Evolutionary conservation across 2,888 invertebrate species (phyloP).

Genomic region (Vannuccia rotundouncinata): DNA sequence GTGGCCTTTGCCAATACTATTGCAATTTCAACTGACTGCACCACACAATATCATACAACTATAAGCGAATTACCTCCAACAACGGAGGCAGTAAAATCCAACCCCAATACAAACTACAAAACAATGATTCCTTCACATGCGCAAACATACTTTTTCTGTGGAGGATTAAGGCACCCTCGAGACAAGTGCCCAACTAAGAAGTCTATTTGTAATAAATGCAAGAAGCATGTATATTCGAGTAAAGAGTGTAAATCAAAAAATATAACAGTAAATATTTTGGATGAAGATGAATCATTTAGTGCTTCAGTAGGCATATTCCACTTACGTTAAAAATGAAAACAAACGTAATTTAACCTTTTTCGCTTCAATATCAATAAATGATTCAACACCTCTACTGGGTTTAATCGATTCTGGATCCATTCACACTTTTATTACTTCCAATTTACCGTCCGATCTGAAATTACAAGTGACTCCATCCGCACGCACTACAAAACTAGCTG

Average conservation of each 20-base stretch:
- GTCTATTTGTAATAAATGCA: conserved; percentile 10
- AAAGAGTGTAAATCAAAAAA: background rate
- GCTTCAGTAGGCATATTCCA: background rate
- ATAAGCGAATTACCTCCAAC: background rate
- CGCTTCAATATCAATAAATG: background rate
- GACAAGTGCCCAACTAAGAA: background rate
- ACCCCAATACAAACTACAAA: background rate
- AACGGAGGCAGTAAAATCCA: background rate
- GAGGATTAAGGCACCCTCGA: conserved; percentile 12
- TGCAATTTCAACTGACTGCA: background rate
- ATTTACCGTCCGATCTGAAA: background rate
- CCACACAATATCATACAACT: background rate
- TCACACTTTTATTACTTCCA: background rate
- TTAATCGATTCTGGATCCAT: background rate
- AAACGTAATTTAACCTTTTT: background rate
- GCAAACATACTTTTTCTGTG: background rate
- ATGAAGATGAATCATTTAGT: background rate
- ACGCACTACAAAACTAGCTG: background rate
- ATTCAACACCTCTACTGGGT: background rate
- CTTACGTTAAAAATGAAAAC: background rate
- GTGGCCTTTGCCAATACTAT: background rate
- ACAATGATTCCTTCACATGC: background rate
- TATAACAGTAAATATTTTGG: background rate
- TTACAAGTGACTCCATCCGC: background rate
- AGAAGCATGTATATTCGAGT: background rate